Conservation (phyloP, 2,888 invertebrate species). For the Rosalia funebris region DNA sequence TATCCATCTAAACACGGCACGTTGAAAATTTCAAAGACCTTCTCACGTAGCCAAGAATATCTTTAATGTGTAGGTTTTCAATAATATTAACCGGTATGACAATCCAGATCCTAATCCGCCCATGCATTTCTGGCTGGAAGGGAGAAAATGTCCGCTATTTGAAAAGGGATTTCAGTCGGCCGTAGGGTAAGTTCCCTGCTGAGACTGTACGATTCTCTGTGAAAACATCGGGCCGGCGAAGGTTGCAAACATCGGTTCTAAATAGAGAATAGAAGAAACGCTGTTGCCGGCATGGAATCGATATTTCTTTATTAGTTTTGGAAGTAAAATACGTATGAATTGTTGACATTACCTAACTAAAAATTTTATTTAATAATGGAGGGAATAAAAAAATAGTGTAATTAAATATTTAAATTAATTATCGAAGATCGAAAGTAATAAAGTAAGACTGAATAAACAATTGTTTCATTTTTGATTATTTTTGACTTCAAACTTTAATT, state of each 20-base stretch:
- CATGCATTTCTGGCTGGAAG: conserved; percentile 23
- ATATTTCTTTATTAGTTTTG: too few relatives aligned
- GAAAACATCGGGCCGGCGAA: conserved; percentile 23
- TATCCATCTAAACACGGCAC: conserved; percentile 4
- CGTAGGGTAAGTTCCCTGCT: conserved; percentile 32
- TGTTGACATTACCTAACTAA: too few relatives aligned
- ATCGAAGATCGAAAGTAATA: too few relatives aligned
- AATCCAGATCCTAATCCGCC: conserved; percentile 27
- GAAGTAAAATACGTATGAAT: too few relatives aligned
- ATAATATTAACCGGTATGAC: conserved; percentile 27
- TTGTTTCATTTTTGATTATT: too few relatives aligned
- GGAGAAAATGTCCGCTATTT: conserved; percentile 27
- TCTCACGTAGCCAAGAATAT: conserved; percentile 7
- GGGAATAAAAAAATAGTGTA: too few relatives aligned
- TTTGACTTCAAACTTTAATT: too few relatives aligned
- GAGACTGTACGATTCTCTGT: conserved; percentile 27
- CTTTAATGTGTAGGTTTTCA: conserved; percentile 28
- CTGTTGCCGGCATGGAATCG: background rate
- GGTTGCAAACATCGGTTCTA: conserved; percentile 14
- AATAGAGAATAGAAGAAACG: conserved; percentile 8
- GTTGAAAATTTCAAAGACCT: background rate
- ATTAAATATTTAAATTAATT: too few relatives aligned
- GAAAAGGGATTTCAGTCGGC: conserved; percentile 27
- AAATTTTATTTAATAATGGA: too few relatives aligned
- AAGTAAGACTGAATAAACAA: too few relatives aligned